A percentile compares a stretch with the other conserved stretches of the same genome.
phyloP scores from a whole-genome alignment of 2,113 vertebrate species.

The Cololabis saira region DNA sequence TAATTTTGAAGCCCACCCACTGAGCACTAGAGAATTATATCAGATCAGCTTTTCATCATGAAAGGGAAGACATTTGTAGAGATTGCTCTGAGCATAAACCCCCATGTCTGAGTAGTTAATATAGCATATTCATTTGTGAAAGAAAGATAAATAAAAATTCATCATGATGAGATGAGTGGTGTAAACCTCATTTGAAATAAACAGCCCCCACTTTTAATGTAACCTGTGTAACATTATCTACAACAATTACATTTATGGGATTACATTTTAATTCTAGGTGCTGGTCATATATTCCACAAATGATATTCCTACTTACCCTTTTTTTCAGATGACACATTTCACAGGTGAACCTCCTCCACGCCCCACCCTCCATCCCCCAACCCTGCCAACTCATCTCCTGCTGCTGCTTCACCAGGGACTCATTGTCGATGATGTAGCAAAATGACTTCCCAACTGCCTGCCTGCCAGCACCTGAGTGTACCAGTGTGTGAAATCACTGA shows the following conservation, averaged over 20 bases:
- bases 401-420: conserved; percentile 33
- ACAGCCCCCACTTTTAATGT: no score
- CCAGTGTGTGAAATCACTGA: conserved; percentile 52
- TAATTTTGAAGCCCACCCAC: conserved; percentile 19
- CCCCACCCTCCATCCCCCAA: background rate
- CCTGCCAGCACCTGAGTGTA: conserved; percentile 49
- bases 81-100: conserved; percentile 34
- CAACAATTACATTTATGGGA: background rate
- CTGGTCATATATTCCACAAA: background rate
- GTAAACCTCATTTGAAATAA: no score
- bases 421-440: conserved; percentile 41
- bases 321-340: background rate
- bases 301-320: background rate
- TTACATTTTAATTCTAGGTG: conserved; percentile 3
- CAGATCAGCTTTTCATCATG: conserved; percentile 47
- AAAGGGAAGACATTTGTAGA: conserved; percentile 46
- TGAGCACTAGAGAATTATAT: conserved; percentile 32
- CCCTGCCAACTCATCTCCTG: conserved; percentile 14
- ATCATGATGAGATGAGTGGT: no score
- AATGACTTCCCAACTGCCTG: conserved; percentile 56
- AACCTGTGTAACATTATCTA: no score
- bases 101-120: conserved; percentile 25
- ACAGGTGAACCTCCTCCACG: conserved; percentile 32
- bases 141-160: no score
- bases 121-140: conserved; percentile 9